Percentiles rank a stretch among this genome's conserved stretches.
phyloP scores from a whole-genome alignment of 2,888 invertebrate genomes.

The Urechis unicinctus region DNA sequence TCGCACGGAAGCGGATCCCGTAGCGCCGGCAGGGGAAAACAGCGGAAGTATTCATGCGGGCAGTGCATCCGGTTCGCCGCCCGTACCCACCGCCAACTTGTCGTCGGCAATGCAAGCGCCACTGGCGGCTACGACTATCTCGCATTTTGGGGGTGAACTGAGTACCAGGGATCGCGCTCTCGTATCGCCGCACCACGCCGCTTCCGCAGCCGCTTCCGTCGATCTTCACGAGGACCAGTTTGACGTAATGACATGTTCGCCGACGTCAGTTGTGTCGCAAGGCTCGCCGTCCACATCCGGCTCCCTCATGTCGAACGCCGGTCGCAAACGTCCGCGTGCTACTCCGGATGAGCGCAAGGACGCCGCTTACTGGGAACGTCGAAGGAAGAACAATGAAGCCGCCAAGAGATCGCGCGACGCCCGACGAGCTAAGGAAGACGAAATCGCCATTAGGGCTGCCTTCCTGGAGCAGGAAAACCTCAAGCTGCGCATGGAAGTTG shows the following conservation, averaged over 20 bases:
- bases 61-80: no score
- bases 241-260: neutral
- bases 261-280: neutral
- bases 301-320: neutral
- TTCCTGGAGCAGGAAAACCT: slow-evolving; percentile 81
- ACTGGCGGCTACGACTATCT: no score
- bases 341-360: slow-evolving; percentile 58
- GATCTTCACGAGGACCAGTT: neutral
- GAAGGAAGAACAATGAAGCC: slow-evolving; percentile 88
- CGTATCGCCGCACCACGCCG: neutral
- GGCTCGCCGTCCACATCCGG: neutral
- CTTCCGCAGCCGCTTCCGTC: neutral
- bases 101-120: no score
- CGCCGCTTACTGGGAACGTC: slow-evolving; percentile 77
- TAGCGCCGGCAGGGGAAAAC: neutral
- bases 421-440: slow-evolving; percentile 82
- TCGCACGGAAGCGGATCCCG: neutral
- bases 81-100: no score
- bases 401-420: slow-evolving; percentile 90
- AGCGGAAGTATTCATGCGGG: neutral
- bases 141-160: no score
- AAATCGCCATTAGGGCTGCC: slow-evolving; percentile 80
- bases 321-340: slow-evolving; percentile 31
- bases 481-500: slow-evolving; percentile 67
- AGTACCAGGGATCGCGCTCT: neutral